These are phyloP conservation scores for Sitta carolinensis DNA, from an alignment of 2,797 vertebrate species.

Conservation along the genomic window DNA sequence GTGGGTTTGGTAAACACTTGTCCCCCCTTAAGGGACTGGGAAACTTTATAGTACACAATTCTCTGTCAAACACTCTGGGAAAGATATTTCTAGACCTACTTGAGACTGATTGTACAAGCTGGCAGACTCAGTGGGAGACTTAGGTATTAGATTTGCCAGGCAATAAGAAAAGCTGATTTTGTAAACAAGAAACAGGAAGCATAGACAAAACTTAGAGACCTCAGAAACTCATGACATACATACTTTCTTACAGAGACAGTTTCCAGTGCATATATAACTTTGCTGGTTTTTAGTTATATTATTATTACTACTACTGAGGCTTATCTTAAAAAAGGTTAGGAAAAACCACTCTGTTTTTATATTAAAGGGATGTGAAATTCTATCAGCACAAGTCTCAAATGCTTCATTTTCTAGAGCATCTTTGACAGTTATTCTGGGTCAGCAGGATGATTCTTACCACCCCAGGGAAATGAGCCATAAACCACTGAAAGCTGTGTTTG, in stretches of 20 bases:
- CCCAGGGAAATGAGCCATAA: constrained; percentile 35
- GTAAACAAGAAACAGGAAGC: not conserved
- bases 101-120: not conserved
- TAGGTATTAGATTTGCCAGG: not conserved
- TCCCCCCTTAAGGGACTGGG: not conserved
- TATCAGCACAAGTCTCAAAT: not conserved
- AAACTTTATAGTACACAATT: not conserved
- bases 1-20: not conserved
- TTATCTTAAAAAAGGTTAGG: not conserved
- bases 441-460: not conserved
- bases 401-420: not conserved
- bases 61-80: not conserved
- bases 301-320: not conserved
- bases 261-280: not conserved
- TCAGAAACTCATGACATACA: not conserved
- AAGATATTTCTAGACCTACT: not conserved
- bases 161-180: not conserved
- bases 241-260: accelerated
- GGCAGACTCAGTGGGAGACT: not conserved
- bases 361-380: not conserved
- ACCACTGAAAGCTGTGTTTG: not conserved
- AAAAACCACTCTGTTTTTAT: not conserved
- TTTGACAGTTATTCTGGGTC: not conserved
- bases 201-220: not conserved
- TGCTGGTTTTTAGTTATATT: not conserved